Conservation (phyloP, 2,888 invertebrate genomes). For the Anticlea derivata region DNA sequence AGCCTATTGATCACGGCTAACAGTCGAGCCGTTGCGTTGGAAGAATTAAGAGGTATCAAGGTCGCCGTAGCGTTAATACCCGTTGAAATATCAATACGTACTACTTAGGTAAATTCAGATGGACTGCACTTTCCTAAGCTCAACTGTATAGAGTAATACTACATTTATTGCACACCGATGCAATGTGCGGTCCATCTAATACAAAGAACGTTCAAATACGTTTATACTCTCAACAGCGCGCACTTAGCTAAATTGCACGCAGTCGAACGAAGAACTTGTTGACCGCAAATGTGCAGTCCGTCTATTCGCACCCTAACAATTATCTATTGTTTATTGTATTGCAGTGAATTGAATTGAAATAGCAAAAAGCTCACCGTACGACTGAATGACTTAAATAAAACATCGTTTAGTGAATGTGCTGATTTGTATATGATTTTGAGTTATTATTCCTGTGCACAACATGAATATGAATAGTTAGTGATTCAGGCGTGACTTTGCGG, state of each 20-base stretch:
- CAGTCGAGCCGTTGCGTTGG: too few relatives aligned
- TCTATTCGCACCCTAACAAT: conserved; percentile 3
- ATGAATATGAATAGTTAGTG: neutral
- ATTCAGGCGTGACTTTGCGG: too few relatives aligned
- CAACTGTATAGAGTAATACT: neutral
- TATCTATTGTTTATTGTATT: conserved; percentile 66
- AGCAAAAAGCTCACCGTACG: conserved; percentile 41
- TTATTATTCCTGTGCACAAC: conserved; percentile 11
- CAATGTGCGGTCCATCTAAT: neutral
- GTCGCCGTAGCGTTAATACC: too few relatives aligned
- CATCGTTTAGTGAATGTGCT: conserved; percentile 2
- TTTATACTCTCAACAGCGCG: too few relatives aligned
- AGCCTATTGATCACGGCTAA: too few relatives aligned
- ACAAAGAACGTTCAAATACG: too few relatives aligned
- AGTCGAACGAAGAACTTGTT: too few relatives aligned
- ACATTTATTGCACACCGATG: too few relatives aligned
- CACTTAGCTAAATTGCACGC: too few relatives aligned
- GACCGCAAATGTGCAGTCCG: neutral
- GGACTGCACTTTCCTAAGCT: neutral
- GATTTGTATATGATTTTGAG: conserved; percentile 10
- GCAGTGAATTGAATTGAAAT: conserved; percentile 50
- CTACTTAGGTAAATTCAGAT: too few relatives aligned
- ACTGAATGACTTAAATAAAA: conserved; percentile 14
- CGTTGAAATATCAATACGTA: too few relatives aligned
- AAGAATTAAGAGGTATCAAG: too few relatives aligned